These are phyloP conservation scores for Carposina sasakii DNA, from an alignment of 1,140 invertebrate species.

Conservation along the genomic window DNA sequence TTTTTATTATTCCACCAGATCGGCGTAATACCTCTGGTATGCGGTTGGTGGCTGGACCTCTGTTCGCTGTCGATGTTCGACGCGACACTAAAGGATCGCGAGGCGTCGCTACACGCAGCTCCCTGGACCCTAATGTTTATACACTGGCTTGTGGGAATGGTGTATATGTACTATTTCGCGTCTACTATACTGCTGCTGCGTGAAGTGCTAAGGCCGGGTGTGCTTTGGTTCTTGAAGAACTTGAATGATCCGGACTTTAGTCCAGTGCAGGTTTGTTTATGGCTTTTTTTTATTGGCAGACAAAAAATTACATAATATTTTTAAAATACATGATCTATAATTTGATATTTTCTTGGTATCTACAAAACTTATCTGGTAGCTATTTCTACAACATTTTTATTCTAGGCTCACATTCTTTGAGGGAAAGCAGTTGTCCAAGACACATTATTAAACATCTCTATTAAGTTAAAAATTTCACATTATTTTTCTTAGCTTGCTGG, in stretches of 20 bases:
- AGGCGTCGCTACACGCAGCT: slow-evolving; percentile 88
- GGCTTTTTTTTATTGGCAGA: too few relatives aligned
- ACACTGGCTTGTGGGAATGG: slow-evolving; percentile 99
- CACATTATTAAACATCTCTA: too few relatives aligned
- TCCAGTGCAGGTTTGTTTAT: slow-evolving; percentile 90
- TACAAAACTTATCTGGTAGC: too few relatives aligned
- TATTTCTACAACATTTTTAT: too few relatives aligned
- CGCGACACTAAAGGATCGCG: slow-evolving; percentile 89
- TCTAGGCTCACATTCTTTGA: too few relatives aligned
- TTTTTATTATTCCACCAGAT: slow-evolving; percentile 85
- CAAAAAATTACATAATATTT: too few relatives aligned
- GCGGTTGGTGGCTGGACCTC: slow-evolving; percentile 99
- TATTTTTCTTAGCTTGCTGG: too few relatives aligned
- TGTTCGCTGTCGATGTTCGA: slow-evolving; percentile 97
- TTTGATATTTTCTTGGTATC: too few relatives aligned
- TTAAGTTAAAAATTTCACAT: too few relatives aligned
- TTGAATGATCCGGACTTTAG: slow-evolving; percentile 99
- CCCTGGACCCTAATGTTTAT: slow-evolving; percentile 98
- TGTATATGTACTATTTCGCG: slow-evolving; percentile 99
- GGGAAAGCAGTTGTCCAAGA: too few relatives aligned
- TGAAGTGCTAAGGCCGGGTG: slow-evolving; percentile 95
- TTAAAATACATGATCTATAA: too few relatives aligned
- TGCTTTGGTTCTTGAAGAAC: slow-evolving; percentile 97
- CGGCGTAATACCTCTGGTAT: slow-evolving; percentile 95
- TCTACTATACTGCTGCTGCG: slow-evolving; percentile 95